phyloP scores from a whole-genome alignment of 2,797 vertebrate genomes.

The Helostoma temminkii region DNA sequence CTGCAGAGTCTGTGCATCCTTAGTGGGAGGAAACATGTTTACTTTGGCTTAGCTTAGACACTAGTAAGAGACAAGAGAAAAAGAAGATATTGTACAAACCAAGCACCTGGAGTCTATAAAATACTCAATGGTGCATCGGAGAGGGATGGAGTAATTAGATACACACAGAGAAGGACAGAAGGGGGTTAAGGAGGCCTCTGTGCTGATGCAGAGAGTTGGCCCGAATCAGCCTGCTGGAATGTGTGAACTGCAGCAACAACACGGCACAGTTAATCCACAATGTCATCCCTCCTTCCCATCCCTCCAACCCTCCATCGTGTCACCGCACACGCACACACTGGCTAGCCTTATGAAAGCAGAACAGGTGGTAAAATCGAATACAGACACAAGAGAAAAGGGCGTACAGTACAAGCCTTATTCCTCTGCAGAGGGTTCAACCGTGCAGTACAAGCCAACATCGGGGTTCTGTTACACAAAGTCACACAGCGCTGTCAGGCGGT shows the following conservation, averaged over 20 bases:
- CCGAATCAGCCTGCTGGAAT: constrained; percentile 71
- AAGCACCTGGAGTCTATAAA: too few relatives aligned
- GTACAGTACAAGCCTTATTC: neutral
- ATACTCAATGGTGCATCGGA: neutral
- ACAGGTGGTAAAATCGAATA: constrained; percentile 59
- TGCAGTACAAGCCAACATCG: too few relatives aligned
- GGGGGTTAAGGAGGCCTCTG: constrained; percentile 54
- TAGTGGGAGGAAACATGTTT: constrained; percentile 18
- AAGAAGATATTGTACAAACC: too few relatives aligned
- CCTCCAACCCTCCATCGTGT: neutral
- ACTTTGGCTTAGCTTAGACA: neutral
- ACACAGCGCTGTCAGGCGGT: too few relatives aligned
- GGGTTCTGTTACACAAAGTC: too few relatives aligned
- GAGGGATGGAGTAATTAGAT: neutral
- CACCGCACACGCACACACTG: neutral
- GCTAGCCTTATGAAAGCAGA: constrained; percentile 38
- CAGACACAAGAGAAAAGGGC: constrained; percentile 2
- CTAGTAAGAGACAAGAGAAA: too few relatives aligned
- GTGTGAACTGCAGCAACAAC: constrained; percentile 82
- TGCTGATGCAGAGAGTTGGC: constrained; percentile 61
- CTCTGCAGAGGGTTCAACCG: neutral
- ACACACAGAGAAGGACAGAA: constrained; percentile 7
- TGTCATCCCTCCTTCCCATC: constrained; percentile 46
- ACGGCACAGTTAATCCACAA: constrained; percentile 82
- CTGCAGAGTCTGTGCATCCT: constrained; percentile 5